Evolutionary conservation across 1,140 invertebrate species (phyloP), one percentile per base, ranked within the genome.

Genomic region (Cyphomyrmex costatus): DNA sequence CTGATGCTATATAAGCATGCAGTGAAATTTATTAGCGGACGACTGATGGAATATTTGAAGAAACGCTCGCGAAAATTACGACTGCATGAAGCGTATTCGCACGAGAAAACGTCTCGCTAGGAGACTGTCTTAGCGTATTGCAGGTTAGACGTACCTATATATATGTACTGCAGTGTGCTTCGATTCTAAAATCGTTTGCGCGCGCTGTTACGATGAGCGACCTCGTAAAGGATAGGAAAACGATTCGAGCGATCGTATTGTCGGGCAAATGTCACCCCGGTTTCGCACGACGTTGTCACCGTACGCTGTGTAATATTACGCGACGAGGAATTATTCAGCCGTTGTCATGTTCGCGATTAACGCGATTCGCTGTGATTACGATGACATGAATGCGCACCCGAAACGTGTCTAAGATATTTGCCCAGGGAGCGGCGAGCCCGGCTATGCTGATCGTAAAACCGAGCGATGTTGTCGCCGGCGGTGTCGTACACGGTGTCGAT

Each of bases 401-500:
- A 33, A 60, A 33, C 53, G 30, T 30, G 24, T 10, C 56, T 42
- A 78, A 65, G 42, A 49, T 78, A 85, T 46, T 56, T 51, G 27
- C 42, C 24, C n/a, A 21, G 42, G 12, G 16, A n/a, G 16, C n/a
- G 42, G 10, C 66, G 42, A 24, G 16, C 24, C 6, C 83, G 24
- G 58, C 19, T 56, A 49, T 8, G 74, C 30, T 49, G 63, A 80
- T 86, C 46, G 76, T 70, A 80, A 88, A 73, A 58, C 19, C 51
- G 16, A 46, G 14, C 70, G 19, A 24, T 21, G 68, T 58, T 76
- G 63, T 86, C 46, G 33, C 10, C 12, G 85, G 53, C 36, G 10
- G 30, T 76, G 80, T 84, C 60, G 36, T 77, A 77, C 63, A 86
- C 19, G 56, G 21, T 77, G 79, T 60, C 86, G 65, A 76, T 87